These are phyloP conservation scores for Phania funesta DNA, from an alignment of 2,888 invertebrate species.

Conservation along the genomic window DNA sequence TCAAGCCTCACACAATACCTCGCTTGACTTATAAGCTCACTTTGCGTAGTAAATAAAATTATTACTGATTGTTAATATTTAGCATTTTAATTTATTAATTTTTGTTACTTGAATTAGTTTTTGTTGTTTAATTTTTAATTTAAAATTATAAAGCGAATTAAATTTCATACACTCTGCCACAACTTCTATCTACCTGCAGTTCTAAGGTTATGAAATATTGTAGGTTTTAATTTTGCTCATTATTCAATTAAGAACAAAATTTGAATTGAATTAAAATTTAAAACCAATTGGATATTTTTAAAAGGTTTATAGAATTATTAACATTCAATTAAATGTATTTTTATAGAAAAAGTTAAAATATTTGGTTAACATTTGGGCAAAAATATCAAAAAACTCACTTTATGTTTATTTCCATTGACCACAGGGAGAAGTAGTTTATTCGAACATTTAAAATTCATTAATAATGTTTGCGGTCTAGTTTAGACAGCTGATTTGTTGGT, in stretches of 20 bases:
- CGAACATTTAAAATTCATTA: slow-evolving; percentile 27
- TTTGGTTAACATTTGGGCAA: background rate
- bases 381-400: background rate
- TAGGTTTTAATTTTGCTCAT: slow-evolving; percentile 10
- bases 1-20: no score
- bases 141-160: background rate
- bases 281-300: slow-evolving; percentile 31
- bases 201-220: background rate
- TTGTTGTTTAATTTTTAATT: background rate
- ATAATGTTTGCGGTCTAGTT: slow-evolving; percentile 37
- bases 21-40: no score
- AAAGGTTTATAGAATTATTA: background rate
- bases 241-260: slow-evolving; percentile 33
- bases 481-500: slow-evolving; percentile 20
- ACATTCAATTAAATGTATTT: slow-evolving; percentile 12
- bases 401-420: slow-evolving; percentile 8
- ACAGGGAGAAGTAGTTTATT: slow-evolving; percentile 24
- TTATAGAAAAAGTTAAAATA: background rate
- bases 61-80: no score
- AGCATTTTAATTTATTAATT: no score
- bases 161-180: background rate
- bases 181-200: background rate
- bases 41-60: no score
- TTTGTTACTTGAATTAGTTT: background rate
- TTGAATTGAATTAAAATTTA: slow-evolving; percentile 46